Evolutionary conservation across 2,888 invertebrate species (phyloP).

Genomic region (Caradrina clavipalpis): DNA sequence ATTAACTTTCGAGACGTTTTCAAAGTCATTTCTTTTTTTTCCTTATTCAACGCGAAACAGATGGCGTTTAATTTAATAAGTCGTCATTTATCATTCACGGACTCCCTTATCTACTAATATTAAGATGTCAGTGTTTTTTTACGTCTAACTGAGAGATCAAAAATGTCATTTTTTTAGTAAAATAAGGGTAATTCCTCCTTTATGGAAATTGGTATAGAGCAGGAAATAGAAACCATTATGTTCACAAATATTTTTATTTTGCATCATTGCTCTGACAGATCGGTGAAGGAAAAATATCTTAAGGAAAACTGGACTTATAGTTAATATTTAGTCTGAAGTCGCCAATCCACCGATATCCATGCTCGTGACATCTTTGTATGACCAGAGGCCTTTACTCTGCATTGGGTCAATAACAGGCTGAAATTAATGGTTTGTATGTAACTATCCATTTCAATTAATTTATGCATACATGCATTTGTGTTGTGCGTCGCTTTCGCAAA

Average conservation of each 20-base stretch:
- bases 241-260: too few species aligned
- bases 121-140: conserved; percentile 17
- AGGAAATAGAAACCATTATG: too few species aligned
- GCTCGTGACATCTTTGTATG: too few species aligned
- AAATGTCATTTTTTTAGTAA: neutral
- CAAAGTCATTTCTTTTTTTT: conserved; percentile 6
- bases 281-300: too few species aligned
- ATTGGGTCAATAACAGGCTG: too few species aligned
- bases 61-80: conserved; percentile 16
- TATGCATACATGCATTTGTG: too few species aligned
- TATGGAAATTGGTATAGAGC: neutral
- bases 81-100: conserved; percentile 23
- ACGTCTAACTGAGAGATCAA: neutral
- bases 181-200: neutral
- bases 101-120: neutral
- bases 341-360: too few species aligned
- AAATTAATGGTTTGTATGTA: neutral
- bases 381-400: too few species aligned
- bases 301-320: too few species aligned
- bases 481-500: too few species aligned
- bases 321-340: too few species aligned
- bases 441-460: too few species aligned
- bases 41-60: conserved; percentile 30
- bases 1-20: conserved; percentile 27
- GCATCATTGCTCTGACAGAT: neutral